These are phyloP conservation scores for Platyrinchus mystaceus DNA, from an alignment of 2,797 vertebrate species.

Conservation along the genomic window DNA sequence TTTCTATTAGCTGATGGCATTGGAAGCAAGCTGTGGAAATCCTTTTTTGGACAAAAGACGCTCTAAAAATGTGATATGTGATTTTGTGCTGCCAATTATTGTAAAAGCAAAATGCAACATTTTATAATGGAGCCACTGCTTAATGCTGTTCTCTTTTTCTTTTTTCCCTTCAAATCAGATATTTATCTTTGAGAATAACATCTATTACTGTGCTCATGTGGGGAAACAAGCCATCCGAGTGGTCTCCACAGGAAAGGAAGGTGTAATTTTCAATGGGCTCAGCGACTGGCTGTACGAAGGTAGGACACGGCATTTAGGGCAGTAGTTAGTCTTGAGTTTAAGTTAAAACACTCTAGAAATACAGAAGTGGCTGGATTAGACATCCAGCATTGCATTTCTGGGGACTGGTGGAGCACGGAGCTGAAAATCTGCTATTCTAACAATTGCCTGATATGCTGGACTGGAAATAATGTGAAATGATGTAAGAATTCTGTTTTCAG, in stretches of 20 bases:
- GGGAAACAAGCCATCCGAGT: slow-evolving; percentile 90
- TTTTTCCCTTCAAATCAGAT: slow-evolving; percentile 79
- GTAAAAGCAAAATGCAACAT: neutral
- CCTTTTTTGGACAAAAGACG: neutral
- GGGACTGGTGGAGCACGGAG: neutral
- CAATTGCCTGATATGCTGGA: neutral
- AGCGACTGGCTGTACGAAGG: slow-evolving; percentile 98
- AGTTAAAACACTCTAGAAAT: neutral
- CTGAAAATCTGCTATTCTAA: neutral
- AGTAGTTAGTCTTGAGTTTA: neutral
- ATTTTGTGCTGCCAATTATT: neutral
- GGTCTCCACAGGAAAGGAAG: slow-evolving; percentile 92
- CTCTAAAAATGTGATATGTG: slow-evolving; percentile 19
- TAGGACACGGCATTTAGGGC: slow-evolving; percentile 58
- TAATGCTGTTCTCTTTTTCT: slow-evolving; percentile 39
- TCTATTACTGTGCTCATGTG: slow-evolving; percentile 92
- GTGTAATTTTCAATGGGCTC: slow-evolving; percentile 93
- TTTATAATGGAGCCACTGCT: neutral
- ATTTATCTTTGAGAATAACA: slow-evolving; percentile 99
- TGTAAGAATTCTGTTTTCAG: slow-evolving; percentile 2
- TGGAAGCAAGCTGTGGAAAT: slow-evolving; percentile 4
- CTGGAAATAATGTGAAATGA: slow-evolving; percentile 21
- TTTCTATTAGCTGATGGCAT: neutral
- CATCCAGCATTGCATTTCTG: neutral
- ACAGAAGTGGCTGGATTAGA: neutral